Base-by-base conservation (phyloP, 1,140 invertebrate species). In the Hyles vespertilio region DNA sequence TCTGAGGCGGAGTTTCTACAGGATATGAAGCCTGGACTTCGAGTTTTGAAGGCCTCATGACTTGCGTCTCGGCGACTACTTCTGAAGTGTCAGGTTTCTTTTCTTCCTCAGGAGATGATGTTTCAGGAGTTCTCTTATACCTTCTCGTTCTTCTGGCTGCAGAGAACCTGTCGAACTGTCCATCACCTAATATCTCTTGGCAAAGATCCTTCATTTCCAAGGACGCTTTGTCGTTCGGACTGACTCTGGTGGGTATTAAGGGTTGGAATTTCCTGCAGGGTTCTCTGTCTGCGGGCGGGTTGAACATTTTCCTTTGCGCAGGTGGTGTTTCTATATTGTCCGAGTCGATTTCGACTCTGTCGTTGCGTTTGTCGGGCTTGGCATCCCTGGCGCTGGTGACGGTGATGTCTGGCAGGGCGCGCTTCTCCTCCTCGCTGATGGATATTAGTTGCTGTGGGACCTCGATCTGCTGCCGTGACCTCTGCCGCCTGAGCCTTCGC, bases 291-390 rank as follows among this genome's bases (percentile, higher is more conserved):
- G 91, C 90, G 0, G 92, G 91, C 8, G 92, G 91, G 61, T 91
- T 92, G 71, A 94, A 93, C 3, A 93, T 83, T 72, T 93, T 92
- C 56, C 96, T 90, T 8, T 93, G 94, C 0, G 93, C 94, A 1
- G 96, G 96, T 4, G 96, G 96, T 4, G 96, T 97, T 90, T 97
- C 96, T 11, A 97, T 95, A 67, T 97, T 97, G 66, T 97, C 96
- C 3, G 95, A 95, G 79, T 97, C 96, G 8, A 97, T 96, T 76
- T 97, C 95, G 32, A 95, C 93, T 73, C 94, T 94, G 69, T 95
- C 94, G 68, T 50, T 54, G 55, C 34, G 22, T 32, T 66, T 89
- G 85, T 65, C 92, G 79, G 69, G 84, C 70, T 76, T 92, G 61
- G 64, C 70, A 40, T 76, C 78, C 51, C 63, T 77, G 10, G 72